Evolutionary conservation across 2,113 vertebrate species (phyloP).

Genomic region (Alexandromys fortis): DNA sequence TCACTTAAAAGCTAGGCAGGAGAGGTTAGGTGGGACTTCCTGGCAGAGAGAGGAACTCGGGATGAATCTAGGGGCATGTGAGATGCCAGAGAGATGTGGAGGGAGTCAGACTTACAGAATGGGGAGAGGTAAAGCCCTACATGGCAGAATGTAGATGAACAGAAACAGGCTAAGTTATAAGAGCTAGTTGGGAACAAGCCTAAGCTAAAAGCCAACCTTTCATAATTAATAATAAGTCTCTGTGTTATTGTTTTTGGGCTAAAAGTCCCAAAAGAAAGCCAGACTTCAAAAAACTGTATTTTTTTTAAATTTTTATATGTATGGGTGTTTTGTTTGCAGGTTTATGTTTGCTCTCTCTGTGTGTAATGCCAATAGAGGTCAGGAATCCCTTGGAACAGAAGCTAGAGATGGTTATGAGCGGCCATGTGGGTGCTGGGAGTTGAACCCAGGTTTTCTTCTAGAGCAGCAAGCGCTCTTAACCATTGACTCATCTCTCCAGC

Average conservation of each 20-base stretch:
- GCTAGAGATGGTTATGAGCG: background rate
- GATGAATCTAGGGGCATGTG: background rate
- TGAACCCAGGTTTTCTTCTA: background rate
- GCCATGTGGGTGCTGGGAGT: background rate
- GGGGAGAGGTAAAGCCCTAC: background rate
- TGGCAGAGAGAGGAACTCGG: background rate
- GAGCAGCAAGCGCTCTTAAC: background rate
- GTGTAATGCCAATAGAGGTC: background rate
- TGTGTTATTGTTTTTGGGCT: background rate
- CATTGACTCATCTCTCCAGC: background rate
- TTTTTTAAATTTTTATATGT: background rate
- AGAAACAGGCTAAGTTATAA: background rate
- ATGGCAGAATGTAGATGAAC: background rate
- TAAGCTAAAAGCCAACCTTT: background rate
- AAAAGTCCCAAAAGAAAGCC: background rate
- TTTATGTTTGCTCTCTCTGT: background rate
- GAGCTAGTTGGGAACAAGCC: background rate
- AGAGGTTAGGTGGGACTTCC: background rate
- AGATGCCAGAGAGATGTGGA: background rate
- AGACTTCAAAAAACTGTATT: background rate
- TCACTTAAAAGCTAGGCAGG: background rate
- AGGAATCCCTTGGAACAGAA: background rate
- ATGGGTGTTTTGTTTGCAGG: background rate
- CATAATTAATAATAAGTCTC: background rate
- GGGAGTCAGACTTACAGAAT: background rate